These are phyloP conservation scores for Clivina fossor DNA, from an alignment of 2,888 invertebrate species.

Conservation along the genomic window DNA sequence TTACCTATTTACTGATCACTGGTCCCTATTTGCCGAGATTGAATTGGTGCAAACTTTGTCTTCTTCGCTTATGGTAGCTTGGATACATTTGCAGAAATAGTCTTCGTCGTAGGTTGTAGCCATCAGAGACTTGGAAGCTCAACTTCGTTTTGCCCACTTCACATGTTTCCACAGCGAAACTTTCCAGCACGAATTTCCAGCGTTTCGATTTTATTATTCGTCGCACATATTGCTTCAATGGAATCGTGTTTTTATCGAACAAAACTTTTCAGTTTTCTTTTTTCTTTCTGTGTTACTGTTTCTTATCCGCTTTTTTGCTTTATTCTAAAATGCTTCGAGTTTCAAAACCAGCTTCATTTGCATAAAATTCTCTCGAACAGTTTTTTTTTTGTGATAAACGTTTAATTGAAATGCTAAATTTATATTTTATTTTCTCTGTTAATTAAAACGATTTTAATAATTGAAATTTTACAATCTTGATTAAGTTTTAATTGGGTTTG, in stretches of 20 bases:
- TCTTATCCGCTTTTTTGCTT: background rate
- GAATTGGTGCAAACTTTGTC: conserved; percentile 17
- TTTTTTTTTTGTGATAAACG: background rate
- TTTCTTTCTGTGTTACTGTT: conserved; percentile 5
- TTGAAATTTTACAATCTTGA: conserved; percentile 1
- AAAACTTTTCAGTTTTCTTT: conserved; percentile 16
- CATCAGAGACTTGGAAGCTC: no score
- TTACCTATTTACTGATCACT: background rate
- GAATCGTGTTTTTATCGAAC: conserved; percentile 5
- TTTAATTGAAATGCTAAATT: background rate
- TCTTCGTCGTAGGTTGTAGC: no score
- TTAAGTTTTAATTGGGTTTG: no score
- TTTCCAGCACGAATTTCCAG: conserved; percentile 19
- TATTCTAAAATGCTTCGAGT: background rate
- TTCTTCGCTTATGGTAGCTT: conserved; percentile 3
- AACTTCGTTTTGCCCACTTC: conserved; percentile 18
- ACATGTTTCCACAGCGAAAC: conserved; percentile 8
- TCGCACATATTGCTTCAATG: conserved; percentile 12
- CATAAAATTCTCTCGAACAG: conserved; percentile 14
- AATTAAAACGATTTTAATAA: conserved; percentile 18
- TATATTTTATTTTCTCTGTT: conserved; percentile 4
- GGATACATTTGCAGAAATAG: no score
- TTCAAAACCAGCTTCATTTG: background rate
- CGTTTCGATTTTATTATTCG: conserved; percentile 14
- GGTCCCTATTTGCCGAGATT: conserved; percentile 11